A percentile compares a stretch with the other conserved stretches of the same genome.
Evolutionary conservation across 2,797 vertebrate genomes (phyloP).

Genomic region (Linurgus olivaceus): DNA sequence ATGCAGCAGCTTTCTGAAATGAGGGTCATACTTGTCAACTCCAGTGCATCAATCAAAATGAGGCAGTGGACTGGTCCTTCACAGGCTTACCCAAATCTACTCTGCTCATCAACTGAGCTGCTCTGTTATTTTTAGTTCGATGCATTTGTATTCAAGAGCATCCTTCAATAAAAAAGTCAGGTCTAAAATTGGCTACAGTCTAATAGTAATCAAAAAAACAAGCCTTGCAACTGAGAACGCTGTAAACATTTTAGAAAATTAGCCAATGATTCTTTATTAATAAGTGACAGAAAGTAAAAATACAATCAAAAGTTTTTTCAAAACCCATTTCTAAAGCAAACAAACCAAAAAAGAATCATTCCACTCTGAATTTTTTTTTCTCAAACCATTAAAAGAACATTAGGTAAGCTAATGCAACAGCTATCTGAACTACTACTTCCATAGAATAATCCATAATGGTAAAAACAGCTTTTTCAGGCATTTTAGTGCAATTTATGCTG

Average conservation of each 20-base stretch:
- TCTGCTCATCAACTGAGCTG: background rate
- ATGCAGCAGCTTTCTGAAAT: background rate
- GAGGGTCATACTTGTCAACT: background rate
- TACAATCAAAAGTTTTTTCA: constrained; percentile 26
- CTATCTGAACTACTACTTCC: constrained; percentile 51
- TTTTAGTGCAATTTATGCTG: constrained; percentile 65
- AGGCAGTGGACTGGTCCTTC: background rate
- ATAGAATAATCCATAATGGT: constrained; percentile 39
- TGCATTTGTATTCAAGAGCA: background rate
- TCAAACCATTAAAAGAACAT: constrained; percentile 49
- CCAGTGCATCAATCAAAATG: background rate
- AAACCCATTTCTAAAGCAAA: constrained; percentile 24
- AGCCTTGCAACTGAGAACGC: background rate
- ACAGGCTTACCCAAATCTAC: background rate
- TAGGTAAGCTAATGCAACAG: constrained; percentile 60
- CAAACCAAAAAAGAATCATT: background rate
- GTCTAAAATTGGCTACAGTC: background rate
- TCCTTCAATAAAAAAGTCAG: background rate
- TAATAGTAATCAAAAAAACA: background rate
- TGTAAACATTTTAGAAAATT: constrained; percentile 44
- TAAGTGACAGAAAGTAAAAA: constrained; percentile 50
- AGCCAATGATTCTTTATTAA: constrained; percentile 45
- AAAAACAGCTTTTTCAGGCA: constrained; percentile 62
- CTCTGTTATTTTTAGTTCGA: background rate
- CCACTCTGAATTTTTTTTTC: constrained; percentile 19